A percentile compares a stretch with the other conserved stretches of the same genome.
Evolutionary conservation across 2,888 invertebrate species (phyloP).

Genomic region (Rhaphigaster nebulosa): DNA sequence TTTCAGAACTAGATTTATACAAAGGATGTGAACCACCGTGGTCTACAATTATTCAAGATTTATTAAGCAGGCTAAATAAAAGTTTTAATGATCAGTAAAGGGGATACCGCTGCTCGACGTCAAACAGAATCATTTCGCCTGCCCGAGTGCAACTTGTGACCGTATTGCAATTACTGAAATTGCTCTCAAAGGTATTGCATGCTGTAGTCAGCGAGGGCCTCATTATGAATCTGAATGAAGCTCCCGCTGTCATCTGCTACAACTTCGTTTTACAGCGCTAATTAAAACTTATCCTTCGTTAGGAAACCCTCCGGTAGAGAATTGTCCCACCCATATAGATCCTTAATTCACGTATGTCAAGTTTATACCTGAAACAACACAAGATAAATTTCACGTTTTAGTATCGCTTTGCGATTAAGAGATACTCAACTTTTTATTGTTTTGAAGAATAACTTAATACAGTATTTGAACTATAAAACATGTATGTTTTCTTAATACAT

Average conservation of each 20-base stretch:
- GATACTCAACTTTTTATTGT: neutral
- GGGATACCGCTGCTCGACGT: neutral
- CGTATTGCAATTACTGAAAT: slow-evolving; percentile 35
- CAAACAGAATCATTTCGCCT: neutral
- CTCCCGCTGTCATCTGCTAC: slow-evolving; percentile 19
- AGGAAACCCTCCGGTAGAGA: neutral
- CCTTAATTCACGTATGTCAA: neutral
- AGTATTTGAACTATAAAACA: too few species aligned
- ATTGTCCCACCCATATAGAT: neutral
- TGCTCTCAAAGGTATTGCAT: slow-evolving; percentile 35
- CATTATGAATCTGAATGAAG: slow-evolving; percentile 36
- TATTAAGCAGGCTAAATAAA: neutral
- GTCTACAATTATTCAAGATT: neutral
- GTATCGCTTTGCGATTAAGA: neutral
- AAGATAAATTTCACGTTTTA: neutral
- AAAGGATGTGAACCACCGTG: neutral
- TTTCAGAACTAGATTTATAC: too few species aligned
- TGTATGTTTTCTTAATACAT: too few species aligned
- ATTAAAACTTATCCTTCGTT: slow-evolving; percentile 42
- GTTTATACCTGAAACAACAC: neutral
- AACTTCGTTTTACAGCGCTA: slow-evolving; percentile 36
- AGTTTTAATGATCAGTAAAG: slow-evolving; percentile 44
- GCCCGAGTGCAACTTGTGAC: slow-evolving; percentile 2
- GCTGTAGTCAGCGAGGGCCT: slow-evolving; percentile 3
- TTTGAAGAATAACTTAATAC: neutral